Percentiles rank a stretch among this genome's conserved stretches.
Evolutionary conservation across 2,797 vertebrate species (phyloP).

Genomic region (Kryptolebias ocellatus): DNA sequence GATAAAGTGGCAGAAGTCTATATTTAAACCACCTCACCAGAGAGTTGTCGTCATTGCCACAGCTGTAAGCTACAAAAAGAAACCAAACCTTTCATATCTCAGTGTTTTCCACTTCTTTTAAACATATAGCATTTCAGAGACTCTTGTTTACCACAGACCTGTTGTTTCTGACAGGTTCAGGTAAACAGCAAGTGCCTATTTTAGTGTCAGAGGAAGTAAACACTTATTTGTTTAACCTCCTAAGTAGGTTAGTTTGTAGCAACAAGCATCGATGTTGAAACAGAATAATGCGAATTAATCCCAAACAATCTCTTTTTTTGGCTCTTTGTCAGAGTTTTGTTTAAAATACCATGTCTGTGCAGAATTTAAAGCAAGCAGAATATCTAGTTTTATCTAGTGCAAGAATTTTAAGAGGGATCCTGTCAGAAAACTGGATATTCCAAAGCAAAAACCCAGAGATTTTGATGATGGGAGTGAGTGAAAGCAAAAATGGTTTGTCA

Average conservation of each 20-base stretch:
- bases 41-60: slow-evolving; percentile 52
- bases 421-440: neutral
- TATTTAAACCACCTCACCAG: slow-evolving; percentile 68
- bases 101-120: slow-evolving; percentile 23
- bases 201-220: slow-evolving; percentile 26
- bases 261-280: slow-evolving; percentile 55
- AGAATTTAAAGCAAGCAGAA: slow-evolving; percentile 10
- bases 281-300: slow-evolving; percentile 64
- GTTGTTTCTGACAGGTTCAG: slow-evolving; percentile 17
- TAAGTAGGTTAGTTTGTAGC: slow-evolving; percentile 21
- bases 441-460: slow-evolving; percentile 18
- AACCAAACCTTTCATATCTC: slow-evolving; percentile 47
- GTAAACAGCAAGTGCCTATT: slow-evolving; percentile 14
- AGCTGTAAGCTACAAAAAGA: slow-evolving; percentile 47
- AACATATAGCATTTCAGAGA: slow-evolving; percentile 21
- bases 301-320: slow-evolving; percentile 37
- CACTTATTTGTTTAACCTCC: slow-evolving; percentile 46
- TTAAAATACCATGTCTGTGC: slow-evolving; percentile 24
- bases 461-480: slow-evolving; percentile 23
- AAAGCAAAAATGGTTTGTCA: slow-evolving; percentile 24
- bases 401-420: slow-evolving; percentile 10
- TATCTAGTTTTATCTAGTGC: slow-evolving; percentile 13
- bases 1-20: slow-evolving; percentile 64
- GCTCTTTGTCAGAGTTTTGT: slow-evolving; percentile 36
- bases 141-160: slow-evolving; percentile 21